phyloP scores from a whole-genome alignment of 2,888 invertebrate species.

The Lasioglossum oenotherae region DNA sequence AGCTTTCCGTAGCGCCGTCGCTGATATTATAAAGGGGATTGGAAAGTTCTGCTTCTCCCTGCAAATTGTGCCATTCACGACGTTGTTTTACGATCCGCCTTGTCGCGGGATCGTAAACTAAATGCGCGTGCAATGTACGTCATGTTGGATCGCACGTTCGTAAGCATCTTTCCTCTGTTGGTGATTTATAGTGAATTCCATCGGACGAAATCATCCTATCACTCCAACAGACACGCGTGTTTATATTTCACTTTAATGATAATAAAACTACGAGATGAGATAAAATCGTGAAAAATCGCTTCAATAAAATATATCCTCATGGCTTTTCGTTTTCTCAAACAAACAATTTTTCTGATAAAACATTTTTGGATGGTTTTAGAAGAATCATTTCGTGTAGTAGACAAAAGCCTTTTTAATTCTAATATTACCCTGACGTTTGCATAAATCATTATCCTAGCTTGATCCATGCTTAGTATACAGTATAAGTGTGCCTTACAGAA shows the following conservation, averaged over 20 bases:
- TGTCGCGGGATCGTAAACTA: neutral
- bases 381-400: too few relatives aligned
- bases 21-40: slow-evolving; percentile 5
- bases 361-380: too few relatives aligned
- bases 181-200: slow-evolving; percentile 4
- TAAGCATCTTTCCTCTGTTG: neutral
- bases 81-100: slow-evolving; percentile 12
- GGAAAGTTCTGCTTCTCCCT: slow-evolving; percentile 14
- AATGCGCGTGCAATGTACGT: neutral
- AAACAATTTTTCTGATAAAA: neutral
- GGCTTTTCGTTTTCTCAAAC: too few relatives aligned
- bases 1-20: neutral
- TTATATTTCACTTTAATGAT: neutral
- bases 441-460: too few relatives aligned
- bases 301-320: neutral
- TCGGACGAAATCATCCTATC: neutral
- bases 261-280: neutral
- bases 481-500: neutral
- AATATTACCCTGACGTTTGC: too few relatives aligned
- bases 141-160: neutral
- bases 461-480: too few relatives aligned
- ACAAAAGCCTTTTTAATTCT: too few relatives aligned
- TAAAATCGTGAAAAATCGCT: neutral
- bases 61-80: slow-evolving; percentile 1
- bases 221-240: slow-evolving; percentile 13